These are phyloP conservation scores for Drosophila nr. medialis DNA, from an alignment of 2,888 invertebrate species.

Conservation along the genomic window DNA sequence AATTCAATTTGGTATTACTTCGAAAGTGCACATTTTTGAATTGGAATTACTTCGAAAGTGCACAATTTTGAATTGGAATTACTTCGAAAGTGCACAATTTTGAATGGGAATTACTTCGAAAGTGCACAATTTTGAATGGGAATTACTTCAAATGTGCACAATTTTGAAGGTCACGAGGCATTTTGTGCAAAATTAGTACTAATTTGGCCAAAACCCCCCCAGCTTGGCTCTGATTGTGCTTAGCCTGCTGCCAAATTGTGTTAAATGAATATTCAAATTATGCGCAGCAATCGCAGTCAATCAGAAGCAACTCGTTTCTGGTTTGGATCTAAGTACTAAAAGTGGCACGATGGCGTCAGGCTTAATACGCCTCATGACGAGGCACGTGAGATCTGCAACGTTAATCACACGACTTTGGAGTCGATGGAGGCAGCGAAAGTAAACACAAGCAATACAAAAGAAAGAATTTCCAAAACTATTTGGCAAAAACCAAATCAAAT, in stretches of 20 bases:
- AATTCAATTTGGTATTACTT: neutral
- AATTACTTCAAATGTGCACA: neutral
- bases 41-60: neutral
- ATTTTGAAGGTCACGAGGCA: neutral
- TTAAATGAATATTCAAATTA: neutral
- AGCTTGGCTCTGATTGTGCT: neutral
- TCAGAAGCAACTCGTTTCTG: constrained; percentile 19
- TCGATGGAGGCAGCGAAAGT: neutral
- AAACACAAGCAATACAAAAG: neutral
- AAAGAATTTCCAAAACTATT: neutral
- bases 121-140: neutral
- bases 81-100: neutral
- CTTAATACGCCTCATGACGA: neutral
- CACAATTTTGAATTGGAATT: neutral
- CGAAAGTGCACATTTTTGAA: neutral
- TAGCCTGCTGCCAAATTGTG: neutral
- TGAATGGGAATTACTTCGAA: neutral
- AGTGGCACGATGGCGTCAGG: neutral
- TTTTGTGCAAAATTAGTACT: neutral
- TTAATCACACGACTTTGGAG: neutral
- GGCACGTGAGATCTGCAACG: constrained; percentile 9
- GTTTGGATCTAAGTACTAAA: constrained; percentile 4
- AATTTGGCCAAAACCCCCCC: neutral
- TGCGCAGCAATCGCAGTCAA: neutral
- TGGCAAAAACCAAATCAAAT: neutral